phyloP scores from a whole-genome alignment of 2,888 invertebrate genomes.

The Plebejus melissa region DNA sequence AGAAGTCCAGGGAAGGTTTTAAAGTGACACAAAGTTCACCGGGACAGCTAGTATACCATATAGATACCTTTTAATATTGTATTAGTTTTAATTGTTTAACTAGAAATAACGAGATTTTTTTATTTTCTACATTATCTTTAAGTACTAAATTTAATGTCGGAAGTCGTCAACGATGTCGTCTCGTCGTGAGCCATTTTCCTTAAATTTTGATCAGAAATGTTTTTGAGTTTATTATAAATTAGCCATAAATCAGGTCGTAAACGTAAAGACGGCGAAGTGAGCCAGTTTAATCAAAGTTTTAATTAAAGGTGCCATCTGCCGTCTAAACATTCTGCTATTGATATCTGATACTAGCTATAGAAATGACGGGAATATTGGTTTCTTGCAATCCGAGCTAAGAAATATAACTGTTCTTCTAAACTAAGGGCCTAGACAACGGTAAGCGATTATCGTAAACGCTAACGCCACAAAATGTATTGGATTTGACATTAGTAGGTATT shows the following conservation, averaged over 20 bases:
- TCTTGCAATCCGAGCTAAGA: not conserved
- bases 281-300: constrained; percentile 18
- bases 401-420: not conserved
- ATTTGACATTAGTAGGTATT: too few species aligned
- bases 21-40: too few species aligned
- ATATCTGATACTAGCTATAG: not conserved
- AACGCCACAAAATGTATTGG: too few species aligned
- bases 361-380: not conserved
- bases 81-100: too few species aligned
- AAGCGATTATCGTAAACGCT: too few species aligned
- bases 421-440: not conserved
- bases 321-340: constrained; percentile 2
- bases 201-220: not conserved
- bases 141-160: too few species aligned
- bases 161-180: too few species aligned
- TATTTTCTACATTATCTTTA: too few species aligned
- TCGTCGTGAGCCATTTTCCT: not conserved
- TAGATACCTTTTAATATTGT: too few species aligned
- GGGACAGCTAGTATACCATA: too few species aligned
- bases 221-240: not conserved
- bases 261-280: constrained; percentile 1
- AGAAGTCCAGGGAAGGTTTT: too few species aligned
- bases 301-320: constrained; percentile 23
- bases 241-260: constrained; percentile 2
- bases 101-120: too few species aligned